These are phyloP conservation scores for Chelonus formosanus DNA, from an alignment of 2,888 invertebrate species.

Conservation along the genomic window DNA sequence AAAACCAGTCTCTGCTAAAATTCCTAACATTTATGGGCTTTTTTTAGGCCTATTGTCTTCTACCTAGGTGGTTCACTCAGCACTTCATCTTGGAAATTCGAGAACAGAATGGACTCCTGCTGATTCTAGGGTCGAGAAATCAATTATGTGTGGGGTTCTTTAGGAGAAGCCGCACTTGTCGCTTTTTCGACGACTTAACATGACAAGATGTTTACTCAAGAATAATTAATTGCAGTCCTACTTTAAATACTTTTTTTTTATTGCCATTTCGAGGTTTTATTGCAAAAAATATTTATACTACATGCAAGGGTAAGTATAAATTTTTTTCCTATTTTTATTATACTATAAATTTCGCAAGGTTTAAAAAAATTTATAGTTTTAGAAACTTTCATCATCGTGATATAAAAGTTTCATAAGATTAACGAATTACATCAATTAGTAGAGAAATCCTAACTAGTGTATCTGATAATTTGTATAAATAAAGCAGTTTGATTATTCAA, in stretches of 20 bases:
- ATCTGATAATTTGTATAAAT: too few relatives aligned
- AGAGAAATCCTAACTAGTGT: too few relatives aligned
- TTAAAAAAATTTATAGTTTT: too few relatives aligned
- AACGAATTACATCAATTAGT: too few relatives aligned
- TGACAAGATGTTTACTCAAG: slow-evolving; percentile 25
- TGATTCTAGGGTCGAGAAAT: slow-evolving; percentile 27
- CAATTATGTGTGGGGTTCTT: slow-evolving; percentile 25
- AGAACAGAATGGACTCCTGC: slow-evolving; percentile 16
- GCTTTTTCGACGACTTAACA: slow-evolving; percentile 10
- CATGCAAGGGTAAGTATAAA: neutral
- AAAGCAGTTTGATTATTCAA: too few relatives aligned
- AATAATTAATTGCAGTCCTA: slow-evolving; percentile 23
- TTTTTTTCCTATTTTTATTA: too few relatives aligned
- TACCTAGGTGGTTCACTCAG: slow-evolving; percentile 8
- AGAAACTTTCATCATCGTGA: too few relatives aligned
- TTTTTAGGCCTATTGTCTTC: slow-evolving; percentile 2
- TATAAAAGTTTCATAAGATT: too few relatives aligned
- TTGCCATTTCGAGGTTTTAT: neutral
- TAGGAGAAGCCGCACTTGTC: slow-evolving; percentile 22
- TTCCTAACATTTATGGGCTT: slow-evolving; percentile 3
- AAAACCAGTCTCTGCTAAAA: neutral
- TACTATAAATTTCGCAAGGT: too few relatives aligned
- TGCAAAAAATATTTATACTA: neutral
- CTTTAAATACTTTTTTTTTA: neutral
- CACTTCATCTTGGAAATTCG: slow-evolving; percentile 12